Base-by-base conservation (phyloP, 2,797 vertebrate species). In the Microcaecilia unicolor region DNA sequence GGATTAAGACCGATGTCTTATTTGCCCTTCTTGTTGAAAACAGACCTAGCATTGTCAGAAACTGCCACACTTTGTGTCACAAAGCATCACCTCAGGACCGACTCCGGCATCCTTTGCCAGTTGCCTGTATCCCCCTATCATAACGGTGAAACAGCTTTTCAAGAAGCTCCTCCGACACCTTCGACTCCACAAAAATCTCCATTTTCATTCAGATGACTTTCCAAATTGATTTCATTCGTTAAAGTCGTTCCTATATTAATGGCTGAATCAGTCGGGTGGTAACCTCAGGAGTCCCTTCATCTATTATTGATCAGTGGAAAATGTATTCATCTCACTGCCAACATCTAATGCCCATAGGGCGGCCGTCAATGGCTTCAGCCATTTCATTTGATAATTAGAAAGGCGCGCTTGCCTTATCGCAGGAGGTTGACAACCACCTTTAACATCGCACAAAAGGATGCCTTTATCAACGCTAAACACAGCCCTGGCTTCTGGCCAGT, bases 331-430 rank as follows among this genome's bases (percentile, higher is more conserved):
- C 34, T 44, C 42, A 58, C 18, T 19, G 9, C 56, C 23, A 10
- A 48, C 41, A 4, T 17, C 45, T 29, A 39, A 25, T 6, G 34
- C 46, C 61, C 38, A 37, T 5, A 7, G 51, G 58, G 51, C 40
- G 38, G 39, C 37, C 37, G 48, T 48, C 40, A 35, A 41, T 48
- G 36, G 31, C 8, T 35, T n/a, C 22, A 59, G 41, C 44, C 3
- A 1, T 51, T 64, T 56, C 52, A 51, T 63, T 36, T 51, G 52
- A 52, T 61, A 48, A 32, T 60, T 64, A 32, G 6, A 52, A 55
- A 72, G 26, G 48, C 31, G 48, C 31, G 37, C 65, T 54, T 67
- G 66, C n/a, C n/a, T n/a, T 55, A 61, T 66, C 61, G 41, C 9
- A 25, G 0, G 4, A 24, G 58, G 51, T 44, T 56, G 64, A 37